A percentile compares a stretch with the other conserved stretches of the same genome.
Evolutionary conservation across 2,113 vertebrate genomes (phyloP).

Genomic region (Syngnathus scovelli): DNA sequence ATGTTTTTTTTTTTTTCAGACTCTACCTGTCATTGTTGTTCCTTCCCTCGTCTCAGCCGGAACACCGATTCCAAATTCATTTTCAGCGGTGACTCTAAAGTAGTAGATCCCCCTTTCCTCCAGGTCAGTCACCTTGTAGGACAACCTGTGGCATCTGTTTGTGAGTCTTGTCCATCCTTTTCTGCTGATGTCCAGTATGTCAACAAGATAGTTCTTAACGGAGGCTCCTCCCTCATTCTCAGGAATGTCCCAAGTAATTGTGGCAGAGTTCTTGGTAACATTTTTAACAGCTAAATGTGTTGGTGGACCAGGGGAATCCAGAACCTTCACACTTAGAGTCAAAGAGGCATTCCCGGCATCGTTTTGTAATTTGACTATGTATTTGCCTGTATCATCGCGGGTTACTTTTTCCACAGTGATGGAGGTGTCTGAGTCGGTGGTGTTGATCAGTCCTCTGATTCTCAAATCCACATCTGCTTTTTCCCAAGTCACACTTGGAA

Average conservation of each 20-base stretch:
- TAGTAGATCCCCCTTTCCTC: conserved; percentile 93
- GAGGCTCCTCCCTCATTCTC: conserved; percentile 93
- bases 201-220: conserved; percentile 89
- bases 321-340: conserved; percentile 86
- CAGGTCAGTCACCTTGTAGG: conserved; percentile 83
- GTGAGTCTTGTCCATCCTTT: conserved; percentile 91
- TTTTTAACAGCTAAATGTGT: conserved; percentile 78
- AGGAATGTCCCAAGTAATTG: conserved; percentile 90
- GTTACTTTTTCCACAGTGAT: conserved; percentile 82
- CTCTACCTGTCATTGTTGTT: conserved; percentile 88
- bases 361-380: conserved; percentile 87
- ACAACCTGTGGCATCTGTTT: conserved; percentile 83
- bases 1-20: conserved; percentile 5
- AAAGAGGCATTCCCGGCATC: conserved; percentile 79
- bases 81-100: conserved; percentile 90
- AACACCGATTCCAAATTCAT: conserved; percentile 86
- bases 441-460: conserved; percentile 82
- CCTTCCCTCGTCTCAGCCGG: conserved; percentile 88
- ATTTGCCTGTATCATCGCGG: conserved; percentile 92
- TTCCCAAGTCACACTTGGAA: conserved; percentile 86
- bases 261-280: conserved; percentile 84
- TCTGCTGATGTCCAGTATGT: conserved; percentile 92
- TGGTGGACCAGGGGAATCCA: conserved; percentile 93
- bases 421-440: conserved; percentile 77
- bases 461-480: conserved; percentile 89